Base-by-base conservation (phyloP, 2,888 invertebrate species). In the Phengaris arion region DNA sequence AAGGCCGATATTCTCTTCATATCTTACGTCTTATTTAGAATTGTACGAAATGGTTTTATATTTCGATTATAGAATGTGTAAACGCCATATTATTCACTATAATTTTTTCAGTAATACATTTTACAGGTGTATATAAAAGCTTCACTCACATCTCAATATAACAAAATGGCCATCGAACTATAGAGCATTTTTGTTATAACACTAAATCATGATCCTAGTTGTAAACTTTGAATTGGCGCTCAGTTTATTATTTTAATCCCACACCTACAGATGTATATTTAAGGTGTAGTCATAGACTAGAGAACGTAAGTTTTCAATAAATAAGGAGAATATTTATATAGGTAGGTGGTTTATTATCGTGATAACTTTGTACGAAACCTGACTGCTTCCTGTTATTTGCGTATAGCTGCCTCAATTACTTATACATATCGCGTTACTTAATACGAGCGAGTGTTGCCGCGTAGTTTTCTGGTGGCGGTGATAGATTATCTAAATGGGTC, bases 321-420 rank as follows among this genome's bases (percentile, higher is more conserved):
- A 54, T 54, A 59, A 10, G 59, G 59, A 64, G 35, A 64, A 45
- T 35, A 35, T 64, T 64, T 64, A 64, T 64, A 64, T 64, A 64
- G 64, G 35, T 45, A 64, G 64, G 64, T 64, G 64, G 45, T 64
- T 22, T 48, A 52, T 2, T 52, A 10, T 45, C 35, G 35, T 45
- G 35, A 64, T 64, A 64, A 64, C 45, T 59, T 64, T 64, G 35
- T 64, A 64, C 6, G 59, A 22, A 46, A 46, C 9, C 10, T 52
- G 51, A 12, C 52, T 54, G 72, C 54, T 72, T 72, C 54, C 72
- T 72, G 68, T 68, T 48, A n/a, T 72, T 51, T 35, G 72, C 51
- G 22, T 69, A n/a, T 48, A 69, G 69, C 70, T 70, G 70, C 22
- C 48, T 70, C 70, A 70, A 70, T 52, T 70, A 70, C 69, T 70